Percentiles rank a stretch among this genome's conserved stretches.
phyloP scores from a whole-genome alignment of 2,797 vertebrate species.

The Sebastes oblongus region DNA sequence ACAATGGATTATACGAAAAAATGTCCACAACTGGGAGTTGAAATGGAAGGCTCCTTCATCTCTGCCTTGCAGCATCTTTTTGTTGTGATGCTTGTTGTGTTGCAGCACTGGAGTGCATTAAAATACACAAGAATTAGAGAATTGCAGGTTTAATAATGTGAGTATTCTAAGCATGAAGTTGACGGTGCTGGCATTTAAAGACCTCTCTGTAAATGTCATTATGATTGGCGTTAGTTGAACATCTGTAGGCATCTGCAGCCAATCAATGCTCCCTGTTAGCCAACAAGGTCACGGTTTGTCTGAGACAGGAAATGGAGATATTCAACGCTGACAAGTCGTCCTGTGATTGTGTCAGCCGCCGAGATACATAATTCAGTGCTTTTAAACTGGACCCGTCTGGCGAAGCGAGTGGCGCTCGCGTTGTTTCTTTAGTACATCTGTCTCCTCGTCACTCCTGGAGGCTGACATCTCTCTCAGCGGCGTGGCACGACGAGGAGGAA shows the following conservation, averaged over 20 bases:
- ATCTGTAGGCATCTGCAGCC: conserved; percentile 31
- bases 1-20: conserved; percentile 71
- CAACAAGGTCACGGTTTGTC: conserved; percentile 56
- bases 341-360: conserved; percentile 58
- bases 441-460: conserved; percentile 69
- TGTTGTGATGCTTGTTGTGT: conserved; percentile 57
- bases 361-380: conserved; percentile 77
- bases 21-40: conserved; percentile 78
- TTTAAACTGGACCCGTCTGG: conserved; percentile 76
- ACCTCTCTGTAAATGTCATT: conserved; percentile 26
- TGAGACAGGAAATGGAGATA: conserved; percentile 57
- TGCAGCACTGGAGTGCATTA: conserved; percentile 44
- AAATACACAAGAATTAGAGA: conserved; percentile 48
- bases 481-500: conserved; percentile 48
- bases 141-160: conserved; percentile 31
- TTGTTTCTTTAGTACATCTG: conserved; percentile 62
- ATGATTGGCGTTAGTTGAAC: conserved; percentile 33
- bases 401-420: conserved; percentile 40
- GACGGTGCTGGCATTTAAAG: neutral
- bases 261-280: conserved; percentile 43
- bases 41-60: conserved; percentile 71
- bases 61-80: conserved; percentile 65
- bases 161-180: conserved; percentile 13
- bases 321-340: conserved; percentile 45
- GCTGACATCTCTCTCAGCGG: conserved; percentile 76